Conservation (phyloP, 2,113 vertebrate species). For the Furnarius figulus region DNA sequence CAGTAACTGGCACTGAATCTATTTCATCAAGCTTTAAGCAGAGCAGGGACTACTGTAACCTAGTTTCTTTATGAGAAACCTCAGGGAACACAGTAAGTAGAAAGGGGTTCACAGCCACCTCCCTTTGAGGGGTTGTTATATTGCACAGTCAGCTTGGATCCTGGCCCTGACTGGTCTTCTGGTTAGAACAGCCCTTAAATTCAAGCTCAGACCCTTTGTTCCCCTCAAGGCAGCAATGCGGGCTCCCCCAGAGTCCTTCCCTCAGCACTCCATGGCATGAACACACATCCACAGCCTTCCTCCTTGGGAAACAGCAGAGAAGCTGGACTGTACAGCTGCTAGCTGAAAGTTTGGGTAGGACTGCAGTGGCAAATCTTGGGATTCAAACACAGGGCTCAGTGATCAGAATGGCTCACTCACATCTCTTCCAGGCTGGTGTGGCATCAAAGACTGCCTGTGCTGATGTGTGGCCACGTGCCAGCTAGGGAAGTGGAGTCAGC, state of each 20-base stretch:
- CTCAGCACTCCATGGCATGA: fast-evolving
- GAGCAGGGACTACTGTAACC: neutral
- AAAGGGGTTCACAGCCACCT: neutral
- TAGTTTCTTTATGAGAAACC: neutral
- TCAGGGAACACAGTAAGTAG: neutral
- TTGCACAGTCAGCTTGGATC: neutral
- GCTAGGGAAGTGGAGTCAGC: neutral
- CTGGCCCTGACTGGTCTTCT: neutral
- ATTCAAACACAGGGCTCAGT: neutral
- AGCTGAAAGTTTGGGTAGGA: neutral
- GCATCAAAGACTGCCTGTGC: neutral
- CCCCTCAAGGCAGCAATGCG: neutral
- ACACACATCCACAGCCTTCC: neutral
- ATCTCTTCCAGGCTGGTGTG: neutral
- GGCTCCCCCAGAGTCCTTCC: neutral
- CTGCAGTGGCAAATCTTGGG: neutral
- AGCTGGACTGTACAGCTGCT: neutral
- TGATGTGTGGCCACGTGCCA: neutral
- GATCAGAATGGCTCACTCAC: neutral
- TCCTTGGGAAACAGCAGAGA: neutral
- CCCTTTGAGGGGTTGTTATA: neutral
- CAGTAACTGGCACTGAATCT: neutral
- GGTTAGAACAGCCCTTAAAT: neutral
- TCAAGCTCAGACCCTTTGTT: neutral
- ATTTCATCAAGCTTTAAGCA: neutral